These are phyloP conservation scores for Drosophila fungiperda DNA, from an alignment of 2,888 invertebrate species.

Conservation along the genomic window DNA sequence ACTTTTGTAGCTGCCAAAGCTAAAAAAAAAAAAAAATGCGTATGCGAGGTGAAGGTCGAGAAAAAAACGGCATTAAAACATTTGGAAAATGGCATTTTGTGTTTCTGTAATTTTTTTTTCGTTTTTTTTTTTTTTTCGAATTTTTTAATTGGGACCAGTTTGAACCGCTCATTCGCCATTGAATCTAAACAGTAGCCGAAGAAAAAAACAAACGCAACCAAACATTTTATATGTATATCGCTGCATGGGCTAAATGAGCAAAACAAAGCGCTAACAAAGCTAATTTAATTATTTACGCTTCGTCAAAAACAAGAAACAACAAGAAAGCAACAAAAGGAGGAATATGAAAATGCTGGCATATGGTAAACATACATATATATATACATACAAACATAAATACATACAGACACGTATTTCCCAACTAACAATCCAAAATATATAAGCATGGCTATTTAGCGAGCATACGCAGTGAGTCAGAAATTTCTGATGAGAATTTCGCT, in stretches of 20 bases:
- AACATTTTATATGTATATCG: slow-evolving; percentile 11
- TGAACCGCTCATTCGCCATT: slow-evolving; percentile 22
- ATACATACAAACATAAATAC: neutral
- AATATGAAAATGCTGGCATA: slow-evolving; percentile 28
- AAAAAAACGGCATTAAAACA: slow-evolving; percentile 51
- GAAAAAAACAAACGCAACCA: slow-evolving; percentile 18
- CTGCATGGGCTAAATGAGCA: slow-evolving; percentile 33
- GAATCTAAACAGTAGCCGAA: slow-evolving; percentile 33
- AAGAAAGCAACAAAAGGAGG: slow-evolving; percentile 23
- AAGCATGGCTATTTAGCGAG: slow-evolving; percentile 11
- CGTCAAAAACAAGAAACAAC: slow-evolving; percentile 42
- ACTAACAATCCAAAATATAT: slow-evolving; percentile 3
- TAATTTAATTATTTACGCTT: slow-evolving; percentile 73
- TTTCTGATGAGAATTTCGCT: neutral
- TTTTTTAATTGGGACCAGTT: slow-evolving; percentile 25
- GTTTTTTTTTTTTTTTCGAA: neutral
- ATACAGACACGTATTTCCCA: neutral
- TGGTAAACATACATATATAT: slow-evolving; percentile 22
- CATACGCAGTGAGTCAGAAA: slow-evolving; percentile 26
- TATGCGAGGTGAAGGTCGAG: slow-evolving; percentile 76
- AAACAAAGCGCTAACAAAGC: slow-evolving; percentile 66
- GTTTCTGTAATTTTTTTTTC: neutral
- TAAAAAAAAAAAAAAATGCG: slow-evolving; percentile 1
- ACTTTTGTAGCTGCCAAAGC: slow-evolving; percentile 17
- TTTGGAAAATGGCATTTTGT: slow-evolving; percentile 49